A percentile compares a stretch with the other conserved stretches of the same genome.
These are phyloP conservation scores for Enteromius viviparus DNA, from an alignment of 2,797 vertebrate genomes.

Conservation along the genomic window DNA sequence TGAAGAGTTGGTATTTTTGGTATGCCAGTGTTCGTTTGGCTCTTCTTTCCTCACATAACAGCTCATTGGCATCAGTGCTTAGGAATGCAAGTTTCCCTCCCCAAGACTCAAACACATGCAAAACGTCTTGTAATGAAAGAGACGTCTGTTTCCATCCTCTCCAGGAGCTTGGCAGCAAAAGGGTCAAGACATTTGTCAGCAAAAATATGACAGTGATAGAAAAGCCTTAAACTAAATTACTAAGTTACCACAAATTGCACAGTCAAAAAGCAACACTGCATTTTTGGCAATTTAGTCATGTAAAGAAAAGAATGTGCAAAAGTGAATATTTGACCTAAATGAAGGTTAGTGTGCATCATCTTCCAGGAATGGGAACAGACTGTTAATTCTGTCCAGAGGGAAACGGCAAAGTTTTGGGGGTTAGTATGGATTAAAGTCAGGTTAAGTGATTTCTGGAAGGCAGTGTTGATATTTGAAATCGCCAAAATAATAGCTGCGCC, in stretches of 20 bases:
- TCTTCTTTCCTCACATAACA: constrained; percentile 34
- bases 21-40: background rate
- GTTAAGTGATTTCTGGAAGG: no score
- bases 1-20: constrained; percentile 18
- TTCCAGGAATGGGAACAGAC: constrained; percentile 30
- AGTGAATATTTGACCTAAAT: background rate
- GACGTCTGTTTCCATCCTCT: constrained; percentile 66
- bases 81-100: constrained; percentile 65
- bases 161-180: constrained; percentile 61
- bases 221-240: constrained; percentile 39
- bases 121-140: constrained; percentile 66
- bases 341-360: background rate
- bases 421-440: background rate
- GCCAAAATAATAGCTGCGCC: no score
- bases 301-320: background rate
- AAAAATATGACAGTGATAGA: constrained; percentile 58
- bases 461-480: no score
- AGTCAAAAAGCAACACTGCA: background rate
- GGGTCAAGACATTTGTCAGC: constrained; percentile 65
- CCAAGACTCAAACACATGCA: constrained; percentile 63
- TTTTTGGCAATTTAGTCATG: background rate
- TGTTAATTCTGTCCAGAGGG: background rate
- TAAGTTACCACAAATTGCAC: background rate
- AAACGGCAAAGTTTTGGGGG: background rate
- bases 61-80: constrained; percentile 56